These are phyloP conservation scores for Drosophila eohydei DNA, from an alignment of 2,888 invertebrate genomes.

Conservation along the genomic window DNA sequence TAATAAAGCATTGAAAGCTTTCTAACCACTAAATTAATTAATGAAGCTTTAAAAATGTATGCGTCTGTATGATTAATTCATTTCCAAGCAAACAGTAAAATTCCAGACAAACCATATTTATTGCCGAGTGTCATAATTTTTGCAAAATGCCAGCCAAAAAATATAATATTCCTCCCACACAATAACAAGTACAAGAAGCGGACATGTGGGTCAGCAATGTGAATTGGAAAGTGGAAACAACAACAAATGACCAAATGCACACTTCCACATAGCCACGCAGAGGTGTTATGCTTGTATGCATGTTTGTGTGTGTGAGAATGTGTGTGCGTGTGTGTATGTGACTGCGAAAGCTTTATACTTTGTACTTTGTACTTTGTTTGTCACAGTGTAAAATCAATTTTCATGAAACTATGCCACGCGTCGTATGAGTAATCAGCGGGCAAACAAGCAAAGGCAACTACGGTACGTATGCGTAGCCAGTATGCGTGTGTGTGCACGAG, in stretches of 20 bases:
- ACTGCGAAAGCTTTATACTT: constrained; percentile 2
- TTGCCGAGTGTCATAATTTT: constrained; percentile 40
- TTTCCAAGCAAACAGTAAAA: constrained; percentile 36
- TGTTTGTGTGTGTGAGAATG: constrained; percentile 3
- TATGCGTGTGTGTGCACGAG: background rate
- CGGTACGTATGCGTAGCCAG: constrained; percentile 41
- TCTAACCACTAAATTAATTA: constrained; percentile 1
- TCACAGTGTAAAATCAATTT: constrained; percentile 77
- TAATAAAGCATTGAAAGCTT: no score
- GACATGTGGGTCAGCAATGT: constrained; percentile 71
- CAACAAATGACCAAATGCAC: constrained; percentile 32
- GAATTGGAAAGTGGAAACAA: constrained; percentile 61
- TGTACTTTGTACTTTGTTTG: constrained; percentile 48
- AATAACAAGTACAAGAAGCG: constrained; percentile 22
- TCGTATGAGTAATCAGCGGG: constrained; percentile 75
- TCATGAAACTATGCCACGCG: constrained; percentile 70
- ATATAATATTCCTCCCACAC: constrained; percentile 23
- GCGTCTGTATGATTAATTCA: constrained; percentile 42
- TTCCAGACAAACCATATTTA: constrained; percentile 47
- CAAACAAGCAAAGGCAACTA: constrained; percentile 51
- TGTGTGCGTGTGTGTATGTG: constrained; percentile 10
- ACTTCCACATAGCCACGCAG: constrained; percentile 19
- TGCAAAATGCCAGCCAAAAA: constrained; percentile 36
- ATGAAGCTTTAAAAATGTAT: constrained; percentile 30
- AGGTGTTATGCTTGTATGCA: constrained; percentile 4